Base-by-base conservation (phyloP, 1,140 invertebrate genomes). In the Aphelenchoides besseyi region DNA sequence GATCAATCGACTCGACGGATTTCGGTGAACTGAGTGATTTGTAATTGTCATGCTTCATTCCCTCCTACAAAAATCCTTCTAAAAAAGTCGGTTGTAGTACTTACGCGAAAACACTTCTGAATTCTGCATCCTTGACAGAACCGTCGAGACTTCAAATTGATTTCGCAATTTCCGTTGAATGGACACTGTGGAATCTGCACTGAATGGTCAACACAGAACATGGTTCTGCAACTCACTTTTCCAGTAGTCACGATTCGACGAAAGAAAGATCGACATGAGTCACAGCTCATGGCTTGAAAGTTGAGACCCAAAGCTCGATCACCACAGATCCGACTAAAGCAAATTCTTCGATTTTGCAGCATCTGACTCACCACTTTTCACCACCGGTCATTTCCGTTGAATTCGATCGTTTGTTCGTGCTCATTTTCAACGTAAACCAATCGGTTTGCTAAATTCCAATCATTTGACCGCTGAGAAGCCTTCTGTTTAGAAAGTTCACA, bases 201-300 rank as follows among this genome's bases (percentile, higher is more conserved):
- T 69, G 18, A 64, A 33, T 68, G 2, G 9, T 8, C n/a, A 26
- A 28, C 12, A n/a, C 9, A 23, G 12, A n/a, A 66, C 3, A 69
- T 23, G n/a, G 16, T 36, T 12, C 26, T 23, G 41, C 18, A 18
- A 30, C 8, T 48, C 29, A 53, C 32, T 33, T 71, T 54, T 53
- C 28, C 30, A 41, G n/a, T 28, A 18, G 36, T 26, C 53, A 29
- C 30, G 12, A 23, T 61, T 16, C 70, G 63, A 28, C 70, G 16
- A 30, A 71, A 71, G 48, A 71, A 71, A 3, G 70, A 67, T n/a
- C 53, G 63, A 30, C 70, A 71, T 3, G 57, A 67, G 28, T 71
- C 70, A 37, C 70, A 71, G 0, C 33, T 68, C 1, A 71, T 37
- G 8, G 69, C 64, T 53, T 32, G 26, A 70, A 71, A 71, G 33